Conservation (phyloP, 2,113 vertebrate species). For the Tachysurus fulvidraco region DNA sequence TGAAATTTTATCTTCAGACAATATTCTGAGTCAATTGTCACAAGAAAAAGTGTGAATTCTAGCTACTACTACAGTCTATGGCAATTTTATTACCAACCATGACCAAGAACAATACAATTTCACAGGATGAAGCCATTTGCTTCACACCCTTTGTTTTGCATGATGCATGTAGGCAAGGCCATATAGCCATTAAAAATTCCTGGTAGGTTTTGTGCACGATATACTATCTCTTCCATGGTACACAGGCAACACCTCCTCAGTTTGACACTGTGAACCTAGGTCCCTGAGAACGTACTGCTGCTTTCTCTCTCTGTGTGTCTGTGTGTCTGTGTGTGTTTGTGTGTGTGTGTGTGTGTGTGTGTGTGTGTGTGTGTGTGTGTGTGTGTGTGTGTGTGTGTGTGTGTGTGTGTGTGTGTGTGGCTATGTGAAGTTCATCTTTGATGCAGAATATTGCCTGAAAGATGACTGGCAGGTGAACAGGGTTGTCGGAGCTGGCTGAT, state of each 20-base stretch:
- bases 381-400: neutral
- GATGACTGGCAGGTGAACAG: neutral
- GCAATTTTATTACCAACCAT: neutral
- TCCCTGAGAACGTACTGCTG: neutral
- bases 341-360: neutral
- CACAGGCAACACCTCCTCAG: neutral
- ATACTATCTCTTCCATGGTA: neutral
- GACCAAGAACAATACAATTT: neutral
- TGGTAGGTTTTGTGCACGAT: neutral
- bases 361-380: neutral
- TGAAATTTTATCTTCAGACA: slow-evolving; percentile 12
- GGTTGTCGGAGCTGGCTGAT: slow-evolving; percentile 19
- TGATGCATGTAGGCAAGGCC: neutral
- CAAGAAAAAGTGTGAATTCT: neutral
- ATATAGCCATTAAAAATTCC: neutral
- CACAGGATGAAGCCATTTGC: neutral
- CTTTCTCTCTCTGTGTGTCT: neutral
- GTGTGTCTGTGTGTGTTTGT: neutral
- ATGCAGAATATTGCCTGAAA: slow-evolving; percentile 41
- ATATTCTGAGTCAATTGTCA: slow-evolving; percentile 4
- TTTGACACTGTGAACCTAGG: neutral
- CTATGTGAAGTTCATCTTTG: neutral
- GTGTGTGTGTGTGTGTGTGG: neutral
- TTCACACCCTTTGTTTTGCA: neutral
- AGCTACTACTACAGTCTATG: neutral